Evolutionary conservation across 2,113 vertebrate genomes (phyloP).

Genomic region (Megaceryle torquata): DNA sequence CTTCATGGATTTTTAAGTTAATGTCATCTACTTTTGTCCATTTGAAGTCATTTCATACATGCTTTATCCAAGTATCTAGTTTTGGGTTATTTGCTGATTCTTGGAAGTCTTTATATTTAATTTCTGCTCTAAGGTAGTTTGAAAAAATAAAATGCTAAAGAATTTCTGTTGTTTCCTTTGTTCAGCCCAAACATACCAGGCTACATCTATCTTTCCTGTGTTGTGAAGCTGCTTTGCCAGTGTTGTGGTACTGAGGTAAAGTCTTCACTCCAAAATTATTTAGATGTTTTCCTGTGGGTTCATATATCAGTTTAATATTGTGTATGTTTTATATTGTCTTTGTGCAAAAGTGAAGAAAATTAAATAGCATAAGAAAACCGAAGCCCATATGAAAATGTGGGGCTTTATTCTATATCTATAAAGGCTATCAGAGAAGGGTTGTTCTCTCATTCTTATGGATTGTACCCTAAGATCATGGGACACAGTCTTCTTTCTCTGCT

Average conservation of each 20-base stretch:
- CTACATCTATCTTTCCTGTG: accelerated
- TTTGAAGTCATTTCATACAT: neutral
- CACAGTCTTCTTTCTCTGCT: neutral
- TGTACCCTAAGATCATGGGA: neutral
- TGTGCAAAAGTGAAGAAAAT: neutral
- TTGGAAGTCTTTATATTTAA: neutral
- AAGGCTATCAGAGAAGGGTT: neutral
- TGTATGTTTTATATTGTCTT: neutral
- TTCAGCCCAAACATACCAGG: neutral
- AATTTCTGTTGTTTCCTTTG: neutral
- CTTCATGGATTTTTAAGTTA: slow-evolving; percentile 23
- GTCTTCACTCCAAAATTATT: neutral
- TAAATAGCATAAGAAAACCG: neutral
- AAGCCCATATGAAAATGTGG: neutral
- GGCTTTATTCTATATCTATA: neutral
- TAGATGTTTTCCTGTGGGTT: neutral
- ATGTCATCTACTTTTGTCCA: neutral
- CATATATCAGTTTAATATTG: neutral
- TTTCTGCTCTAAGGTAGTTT: neutral
- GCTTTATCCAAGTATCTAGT: neutral
- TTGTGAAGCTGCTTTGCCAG: neutral
- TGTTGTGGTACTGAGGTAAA: neutral
- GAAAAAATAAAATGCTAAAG: neutral
- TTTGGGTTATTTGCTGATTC: neutral
- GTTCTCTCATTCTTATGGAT: neutral